A percentile compares a stretch with the other conserved stretches of the same genome.
These are phyloP conservation scores for Drosophila ambigua DNA, from an alignment of 1,140 invertebrate species.

Conservation along the genomic window DNA sequence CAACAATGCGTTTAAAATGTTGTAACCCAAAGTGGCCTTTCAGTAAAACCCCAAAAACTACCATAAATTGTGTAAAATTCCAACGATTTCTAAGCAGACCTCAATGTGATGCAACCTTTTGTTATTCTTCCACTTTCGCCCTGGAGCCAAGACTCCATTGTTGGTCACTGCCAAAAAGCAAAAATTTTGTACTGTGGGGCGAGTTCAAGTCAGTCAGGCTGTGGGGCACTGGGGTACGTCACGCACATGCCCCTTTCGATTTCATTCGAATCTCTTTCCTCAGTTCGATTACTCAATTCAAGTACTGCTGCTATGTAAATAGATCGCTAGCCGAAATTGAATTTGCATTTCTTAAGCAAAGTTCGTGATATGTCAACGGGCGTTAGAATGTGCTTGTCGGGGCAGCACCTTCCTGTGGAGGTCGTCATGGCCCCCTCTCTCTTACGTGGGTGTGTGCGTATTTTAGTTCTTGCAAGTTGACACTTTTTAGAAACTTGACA, in stretches of 20 bases:
- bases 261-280: conserved; percentile 52
- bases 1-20: conserved; percentile 10
- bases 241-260: conserved; percentile 69
- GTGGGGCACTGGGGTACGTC: conserved; percentile 41
- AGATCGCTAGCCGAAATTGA: conserved; percentile 42
- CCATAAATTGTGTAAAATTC: conserved; percentile 18
- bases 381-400: conserved; percentile 63
- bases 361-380: conserved; percentile 76
- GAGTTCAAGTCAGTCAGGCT: conserved; percentile 23
- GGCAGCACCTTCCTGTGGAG: not conserved
- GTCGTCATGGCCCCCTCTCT: not conserved
- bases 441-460: not conserved
- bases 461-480: conserved; percentile 21
- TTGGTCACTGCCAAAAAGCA: conserved; percentile 34
- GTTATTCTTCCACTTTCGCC: not conserved
- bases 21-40: conserved; percentile 4
- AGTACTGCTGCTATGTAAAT: conserved; percentile 63
- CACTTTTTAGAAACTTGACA: conserved; percentile 41
- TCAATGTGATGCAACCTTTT: conserved; percentile 7
- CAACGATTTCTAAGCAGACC: conserved; percentile 18
- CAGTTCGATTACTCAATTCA: conserved; percentile 59
- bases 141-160: conserved; percentile 23
- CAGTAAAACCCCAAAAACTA: conserved; percentile 1
- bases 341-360: conserved; percentile 68
- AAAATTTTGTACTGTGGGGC: conserved; percentile 35